Evolutionary conservation across 2,888 invertebrate species (phyloP), one percentile per base, ranked within the genome.

Genomic region (Ophioninae sp.): DNA sequence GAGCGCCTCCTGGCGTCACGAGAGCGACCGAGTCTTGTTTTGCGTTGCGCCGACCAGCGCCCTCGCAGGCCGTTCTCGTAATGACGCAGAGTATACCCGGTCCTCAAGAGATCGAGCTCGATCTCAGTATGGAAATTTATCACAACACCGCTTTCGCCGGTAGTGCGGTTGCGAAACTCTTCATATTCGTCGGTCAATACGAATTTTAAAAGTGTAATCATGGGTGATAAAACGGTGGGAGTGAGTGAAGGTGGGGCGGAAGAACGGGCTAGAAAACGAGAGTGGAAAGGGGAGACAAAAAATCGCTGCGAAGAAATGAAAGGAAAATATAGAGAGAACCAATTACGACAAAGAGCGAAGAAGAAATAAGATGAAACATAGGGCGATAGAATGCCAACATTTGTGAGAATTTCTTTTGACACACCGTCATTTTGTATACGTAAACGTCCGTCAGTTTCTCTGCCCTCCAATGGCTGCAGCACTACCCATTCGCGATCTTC

Each of bases 51-150:
- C 89, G 92, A 79, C 92, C 93, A 5, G 86, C 89, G 9, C 94
- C 94, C 13, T 95, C 96, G 86, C 96, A 96, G 91, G 97, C 96
- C 0, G 95, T 96, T 3, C 94, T 98, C n/a, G 95, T 96, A 0
- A 92, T 99, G 61, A 95, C 96, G 9, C 94, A 95, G 80, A 94
- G 96, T 0, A 94, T 99, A 0, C 94, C 95, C 85, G 98, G 98
- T 0, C 98, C 98, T 0, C 98, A 99, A 92, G 98, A 98, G 89
- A 96, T 98, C 86, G 97, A 98, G 88, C 93, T 99, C 51, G 96
- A 97, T 88, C 94, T 99, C 41, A 95, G 95, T 85, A 98, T 98
- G 98, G 96, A 97, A 79, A 94, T 98, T 2, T 97, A 96, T 91
- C 95, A 95, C 82, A 94, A 95, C 69, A 95, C 95, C 6, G 94